Base-by-base conservation (phyloP, 1,140 invertebrate genomes). In the Drosophila orena region DNA sequence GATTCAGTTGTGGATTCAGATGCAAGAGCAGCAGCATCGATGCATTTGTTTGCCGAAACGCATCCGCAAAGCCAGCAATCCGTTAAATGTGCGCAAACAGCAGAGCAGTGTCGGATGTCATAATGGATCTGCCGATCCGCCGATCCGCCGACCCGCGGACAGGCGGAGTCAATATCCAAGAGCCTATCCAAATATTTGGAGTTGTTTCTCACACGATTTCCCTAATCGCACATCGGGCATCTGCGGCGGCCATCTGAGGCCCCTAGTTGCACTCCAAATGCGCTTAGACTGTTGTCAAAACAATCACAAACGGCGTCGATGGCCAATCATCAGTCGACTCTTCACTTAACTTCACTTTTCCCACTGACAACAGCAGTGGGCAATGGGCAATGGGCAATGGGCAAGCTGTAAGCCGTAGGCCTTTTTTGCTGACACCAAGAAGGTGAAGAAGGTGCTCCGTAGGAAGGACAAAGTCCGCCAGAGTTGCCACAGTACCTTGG, bases 41-140 rank as follows among this genome's bases (percentile, higher is more conserved):
- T 46, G 55, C 43, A 37, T 58, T 59, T 81, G 68, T 84, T 84
- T 84, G 81, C 65, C 40, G 60, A 68, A 85, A 61, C 44, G 58
- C 61, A 66, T 85, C 80, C 79, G 80, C 69, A 81, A 58, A 79
- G 70, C 49, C 78, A 86, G 79, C 88, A 84, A 88, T 89, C 83
- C 83, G 83, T 88, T 88, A 89, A 89, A 88, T 88, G 84, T 88
- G 84, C 56, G 83, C 83, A 88, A 88, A 88, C 76, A 88, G 80
- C 78, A 72, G 72, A 88, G 80, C 78, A 72, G 84, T 77, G 71
- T 89, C 83, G 69, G 56, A 79, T 88, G 72, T 84, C 85, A 78
- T 86, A 81, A 69, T 81, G 81, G 80, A 79, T 30, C 0, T 1
- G 24, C 3, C 27, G 27, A 24, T 22, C 22, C 22, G 22, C 2